Evolutionary conservation across 1,140 invertebrate species (phyloP), one percentile per base, ranked within the genome.

Genomic region (Drosophila insularis): DNA sequence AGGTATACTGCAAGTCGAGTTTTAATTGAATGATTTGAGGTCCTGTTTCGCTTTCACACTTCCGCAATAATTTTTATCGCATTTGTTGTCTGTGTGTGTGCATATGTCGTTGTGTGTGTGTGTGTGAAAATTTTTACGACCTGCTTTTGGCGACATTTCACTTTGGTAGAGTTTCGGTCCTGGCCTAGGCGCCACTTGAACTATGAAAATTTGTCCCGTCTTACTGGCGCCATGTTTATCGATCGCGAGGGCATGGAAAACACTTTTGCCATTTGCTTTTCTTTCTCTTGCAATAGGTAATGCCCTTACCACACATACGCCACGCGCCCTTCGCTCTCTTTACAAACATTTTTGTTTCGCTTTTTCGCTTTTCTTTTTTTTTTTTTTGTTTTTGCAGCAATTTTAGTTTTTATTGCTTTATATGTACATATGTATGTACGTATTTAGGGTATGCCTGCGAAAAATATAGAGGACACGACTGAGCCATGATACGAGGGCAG

Each of bases 191-290:
- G 89, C 89, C 89, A 90, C 89, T 90, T 90, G 75, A 89, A 90
- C 89, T 89, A 90, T 90, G 89, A 90, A 90, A 87, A 90, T 90
- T 82, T 86, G 89, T 90, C 84, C 89, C 89, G 89, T 73, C 89
- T 89, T 75, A 71, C 59, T 90, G 89, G 89, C 89, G 89, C 89
- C 89, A 69, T 75, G 70, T 77, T 78, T 90, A 90, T 90, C 89
- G 89, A 90, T 87, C 82, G 82, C 74, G 77, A 80, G 82, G 73
- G 71, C 87, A 78, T 87, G 81, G 73, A 89, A 89, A 87, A 87
- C 84, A 87, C 84, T 87, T 89, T 87, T 89, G 84, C 82, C 82
- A 89, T 89, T 89, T 84, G 73, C 84, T 87, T 87, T 87, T 87
- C 73, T 81, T 50, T 50, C 43, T 50, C 43, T 50, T 50, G 8